phyloP scores from a whole-genome alignment of 2,113 vertebrate species.

The Sinocyclocheilus grahami region DNA sequence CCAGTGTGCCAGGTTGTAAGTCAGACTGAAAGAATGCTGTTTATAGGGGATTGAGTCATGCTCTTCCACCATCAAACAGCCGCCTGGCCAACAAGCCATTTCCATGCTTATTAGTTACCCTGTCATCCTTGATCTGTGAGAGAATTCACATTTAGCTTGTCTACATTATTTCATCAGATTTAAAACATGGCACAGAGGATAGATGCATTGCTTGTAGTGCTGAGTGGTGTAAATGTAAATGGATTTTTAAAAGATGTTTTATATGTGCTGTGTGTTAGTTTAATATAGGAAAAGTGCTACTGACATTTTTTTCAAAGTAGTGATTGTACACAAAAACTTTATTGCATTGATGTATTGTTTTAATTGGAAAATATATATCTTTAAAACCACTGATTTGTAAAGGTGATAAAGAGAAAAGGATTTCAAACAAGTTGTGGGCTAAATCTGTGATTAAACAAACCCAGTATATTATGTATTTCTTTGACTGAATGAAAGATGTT shows the following conservation, averaged over 20 bases:
- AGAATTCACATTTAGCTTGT: background rate
- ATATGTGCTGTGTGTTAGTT: background rate
- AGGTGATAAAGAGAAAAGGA: background rate
- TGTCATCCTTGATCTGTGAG: background rate
- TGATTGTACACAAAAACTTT: background rate
- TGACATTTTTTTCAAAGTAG: too few relatives aligned
- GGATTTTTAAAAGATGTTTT: background rate
- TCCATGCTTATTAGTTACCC: constrained; percentile 1
- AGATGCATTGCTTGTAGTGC: background rate
- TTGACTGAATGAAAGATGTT: too few relatives aligned
- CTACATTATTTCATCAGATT: background rate
- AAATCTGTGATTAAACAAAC: too few relatives aligned
- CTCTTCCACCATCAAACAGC: constrained; percentile 18
- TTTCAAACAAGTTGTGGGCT: background rate
- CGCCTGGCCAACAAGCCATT: background rate
- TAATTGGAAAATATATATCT: too few relatives aligned
- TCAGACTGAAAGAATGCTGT: constrained; percentile 55
- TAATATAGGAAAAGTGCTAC: too few relatives aligned
- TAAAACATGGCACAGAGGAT: background rate
- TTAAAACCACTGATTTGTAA: background rate
- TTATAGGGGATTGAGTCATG: constrained; percentile 53
- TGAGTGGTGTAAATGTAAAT: background rate
- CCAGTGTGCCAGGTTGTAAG: constrained; percentile 46
- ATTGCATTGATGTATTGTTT: too few relatives aligned
- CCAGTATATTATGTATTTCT: too few relatives aligned